phyloP scores from a whole-genome alignment of 35 echinoderm and acorn worm genomes.

The Stichopus chloronotus region DNA sequence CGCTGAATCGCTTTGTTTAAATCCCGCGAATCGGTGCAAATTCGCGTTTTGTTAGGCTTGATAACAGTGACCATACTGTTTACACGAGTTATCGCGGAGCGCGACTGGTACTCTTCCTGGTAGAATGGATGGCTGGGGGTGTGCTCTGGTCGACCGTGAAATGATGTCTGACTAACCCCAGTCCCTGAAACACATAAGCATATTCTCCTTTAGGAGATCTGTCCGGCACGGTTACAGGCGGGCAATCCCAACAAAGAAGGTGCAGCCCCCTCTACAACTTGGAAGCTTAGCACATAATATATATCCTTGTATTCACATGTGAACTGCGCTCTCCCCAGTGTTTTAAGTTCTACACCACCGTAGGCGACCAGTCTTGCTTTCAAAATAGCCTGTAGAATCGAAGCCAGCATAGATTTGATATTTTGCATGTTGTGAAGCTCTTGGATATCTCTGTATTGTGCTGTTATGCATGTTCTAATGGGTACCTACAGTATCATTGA shows the following conservation, averaged over 20 bases:
- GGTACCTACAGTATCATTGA: too few species aligned
- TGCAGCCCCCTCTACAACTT: not conserved
- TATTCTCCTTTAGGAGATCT: too few species aligned
- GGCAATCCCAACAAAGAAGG: too few species aligned
- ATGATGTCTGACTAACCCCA: not conserved
- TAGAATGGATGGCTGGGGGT: not conserved
- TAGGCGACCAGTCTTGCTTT: not conserved
- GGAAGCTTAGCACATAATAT: not conserved
- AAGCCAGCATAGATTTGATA: too few species aligned
- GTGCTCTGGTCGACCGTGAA: not conserved
- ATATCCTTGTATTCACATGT: not conserved
- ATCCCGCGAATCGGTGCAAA: conserved; percentile 28
- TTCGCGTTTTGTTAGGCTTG: conserved; percentile 29
- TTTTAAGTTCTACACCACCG: not conserved
- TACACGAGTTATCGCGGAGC: not conserved
- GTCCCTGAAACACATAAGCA: too few species aligned
- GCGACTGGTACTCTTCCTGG: not conserved
- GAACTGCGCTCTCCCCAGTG: not conserved
- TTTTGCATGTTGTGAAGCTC: too few species aligned
- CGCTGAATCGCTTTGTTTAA: conserved; percentile 33
- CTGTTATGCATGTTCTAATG: too few species aligned
- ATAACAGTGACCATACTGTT: conserved; percentile 41
- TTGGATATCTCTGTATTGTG: too few species aligned
- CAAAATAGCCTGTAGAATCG: too few species aligned
- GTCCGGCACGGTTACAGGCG: too few species aligned